Evolutionary conservation across 2,113 vertebrate genomes (phyloP), one percentile per base, ranked within the genome.

Genomic region (Enhydra lutris): DNA sequence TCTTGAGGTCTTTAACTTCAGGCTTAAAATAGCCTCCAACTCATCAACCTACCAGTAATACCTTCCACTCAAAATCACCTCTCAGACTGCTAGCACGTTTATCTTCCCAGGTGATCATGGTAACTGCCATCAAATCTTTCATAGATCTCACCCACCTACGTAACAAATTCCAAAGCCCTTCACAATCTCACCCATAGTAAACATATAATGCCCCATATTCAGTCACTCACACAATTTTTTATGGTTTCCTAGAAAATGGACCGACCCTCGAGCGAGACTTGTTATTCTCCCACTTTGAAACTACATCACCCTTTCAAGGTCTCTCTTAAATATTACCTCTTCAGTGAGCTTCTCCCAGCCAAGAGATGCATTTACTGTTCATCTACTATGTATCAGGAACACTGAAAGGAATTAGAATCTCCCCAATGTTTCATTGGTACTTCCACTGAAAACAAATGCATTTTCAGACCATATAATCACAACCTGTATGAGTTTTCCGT

Each of bases 381-480:
- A 82, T 76, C 39, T 63, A 74, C 42, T 20, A 39, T 55, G 29
- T 36, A n/a, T 36, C 17, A 89, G 29, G 8, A 63, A 73, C 8
- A 20, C 2, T 69, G 26, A 26, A 1, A 84, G 17, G n/a, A 89
- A 81, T 52, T 18, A 76, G 36, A 89, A 92, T 95, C 52, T 45
- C 31, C 15, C 34, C 42, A 36, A 4, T 47, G 42, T 50, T 65
- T 89, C 26, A 85, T 17, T 74, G 34, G n/a, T n/a, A 71, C 26
- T 73, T 92, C 29, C 94, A 92, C 52, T 34, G 39, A 86, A 95
- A 84, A 57, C 9, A 50, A 59, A 10, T 81, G 39, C 73, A 61
- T 85, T 91, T 91, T 93, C 74, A 74, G 39, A 73, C 73, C 47
- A 81, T 47, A 93, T 12, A 94, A 69, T 92, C 76, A 63, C n/a